A percentile compares a stretch with the other conserved stretches of the same genome.
These are phyloP conservation scores for Rhinichthys osculus DNA, from an alignment of 2,797 vertebrate species.

Conservation along the genomic window DNA sequence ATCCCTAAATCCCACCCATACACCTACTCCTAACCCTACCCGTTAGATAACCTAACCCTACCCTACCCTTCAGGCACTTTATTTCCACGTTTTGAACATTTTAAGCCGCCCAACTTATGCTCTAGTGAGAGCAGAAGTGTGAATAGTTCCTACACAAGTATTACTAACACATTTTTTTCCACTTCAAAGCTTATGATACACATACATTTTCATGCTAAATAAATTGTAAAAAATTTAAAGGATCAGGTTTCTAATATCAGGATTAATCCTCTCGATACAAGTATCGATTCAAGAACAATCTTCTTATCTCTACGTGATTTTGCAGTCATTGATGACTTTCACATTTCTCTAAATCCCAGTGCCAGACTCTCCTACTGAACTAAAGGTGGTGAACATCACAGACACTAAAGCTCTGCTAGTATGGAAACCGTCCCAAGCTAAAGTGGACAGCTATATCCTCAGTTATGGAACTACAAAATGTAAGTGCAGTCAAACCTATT, in stretches of 20 bases:
- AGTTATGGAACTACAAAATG: slow-evolving; percentile 83
- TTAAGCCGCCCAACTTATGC: neutral
- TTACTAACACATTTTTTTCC: neutral
- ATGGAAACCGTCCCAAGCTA: slow-evolving; percentile 84
- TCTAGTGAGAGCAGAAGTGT: no score
- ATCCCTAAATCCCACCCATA: neutral
- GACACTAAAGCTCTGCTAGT: slow-evolving; percentile 81
- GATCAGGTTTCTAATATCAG: neutral
- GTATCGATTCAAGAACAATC: neutral
- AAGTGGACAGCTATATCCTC: slow-evolving; percentile 86
- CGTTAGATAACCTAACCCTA: neutral
- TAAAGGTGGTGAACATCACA: slow-evolving; percentile 82
- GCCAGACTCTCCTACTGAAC: slow-evolving; percentile 83
- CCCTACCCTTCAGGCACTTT: no score
- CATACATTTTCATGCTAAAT: neutral
- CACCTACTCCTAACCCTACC: neutral
- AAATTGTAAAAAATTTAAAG: neutral
- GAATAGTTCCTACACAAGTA: neutral
- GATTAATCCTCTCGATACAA: neutral
- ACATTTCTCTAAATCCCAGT: slow-evolving; percentile 70
- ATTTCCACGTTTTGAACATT: no score
- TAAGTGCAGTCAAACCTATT: slow-evolving; percentile 70
- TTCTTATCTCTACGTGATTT: neutral
- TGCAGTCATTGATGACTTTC: neutral
- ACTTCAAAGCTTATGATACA: neutral